Evolutionary conservation across 2,888 invertebrate species (phyloP).

Genomic region (Notocelia uddmanniana): DNA sequence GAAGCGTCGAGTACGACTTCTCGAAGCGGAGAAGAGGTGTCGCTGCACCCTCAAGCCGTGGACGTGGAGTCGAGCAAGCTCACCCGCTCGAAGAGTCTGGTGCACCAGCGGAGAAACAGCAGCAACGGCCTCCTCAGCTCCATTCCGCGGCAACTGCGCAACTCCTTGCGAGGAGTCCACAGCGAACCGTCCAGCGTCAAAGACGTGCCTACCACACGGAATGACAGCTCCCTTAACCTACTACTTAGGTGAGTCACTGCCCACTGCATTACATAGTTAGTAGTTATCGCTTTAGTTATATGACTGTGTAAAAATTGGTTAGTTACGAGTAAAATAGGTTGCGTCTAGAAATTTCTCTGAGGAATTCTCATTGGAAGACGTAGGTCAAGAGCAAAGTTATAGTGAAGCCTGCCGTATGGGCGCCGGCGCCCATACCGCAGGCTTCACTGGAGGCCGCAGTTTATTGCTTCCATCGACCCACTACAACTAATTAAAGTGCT

Average conservation of each 20-base stretch:
- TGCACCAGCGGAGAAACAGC: conserved; percentile 78
- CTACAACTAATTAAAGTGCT: conserved; percentile 43
- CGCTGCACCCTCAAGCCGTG: conserved; percentile 63
- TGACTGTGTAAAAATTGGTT: conserved; percentile 3
- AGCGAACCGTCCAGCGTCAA: conserved; percentile 83
- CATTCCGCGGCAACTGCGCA: conserved; percentile 82
- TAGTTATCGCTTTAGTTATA: not conserved
- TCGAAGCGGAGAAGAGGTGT: conserved; percentile 68
- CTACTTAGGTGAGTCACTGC: conserved; percentile 77
- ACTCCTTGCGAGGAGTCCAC: conserved; percentile 81
- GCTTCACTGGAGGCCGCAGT: conserved; percentile 61
- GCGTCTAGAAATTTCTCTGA: conserved; percentile 48
- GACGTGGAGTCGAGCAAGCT: conserved; percentile 76
- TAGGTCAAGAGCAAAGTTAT: conserved; percentile 69
- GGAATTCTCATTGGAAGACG: conserved; percentile 66
- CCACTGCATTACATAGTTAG: not conserved
- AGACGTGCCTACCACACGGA: conserved; percentile 79
- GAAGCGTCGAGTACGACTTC: conserved; percentile 78
- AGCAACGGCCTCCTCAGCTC: conserved; percentile 82
- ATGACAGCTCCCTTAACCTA: conserved; percentile 82
- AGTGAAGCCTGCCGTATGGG: no score
- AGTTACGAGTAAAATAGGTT: conserved; percentile 7
- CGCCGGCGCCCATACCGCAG: conserved; percentile 57
- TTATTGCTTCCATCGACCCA: conserved; percentile 13
- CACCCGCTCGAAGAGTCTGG: conserved; percentile 79